phyloP scores from a whole-genome alignment of 2,888 invertebrate species.

The Limnephilus rhombicus region DNA sequence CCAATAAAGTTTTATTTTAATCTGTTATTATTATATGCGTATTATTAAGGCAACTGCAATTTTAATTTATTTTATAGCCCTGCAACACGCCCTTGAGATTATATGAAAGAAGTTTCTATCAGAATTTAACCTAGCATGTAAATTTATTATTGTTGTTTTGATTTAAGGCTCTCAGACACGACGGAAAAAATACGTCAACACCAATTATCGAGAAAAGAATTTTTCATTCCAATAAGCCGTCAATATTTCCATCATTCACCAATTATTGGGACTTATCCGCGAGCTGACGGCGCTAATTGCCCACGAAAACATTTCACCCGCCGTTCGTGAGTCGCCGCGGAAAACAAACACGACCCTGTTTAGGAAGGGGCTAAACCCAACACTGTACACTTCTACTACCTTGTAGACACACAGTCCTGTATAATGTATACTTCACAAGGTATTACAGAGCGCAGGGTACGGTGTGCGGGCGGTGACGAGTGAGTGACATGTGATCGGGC shows the following conservation, averaged over 20 bases:
- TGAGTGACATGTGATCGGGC: conserved; percentile 45
- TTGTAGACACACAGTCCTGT: neutral
- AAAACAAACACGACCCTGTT: conserved; percentile 23
- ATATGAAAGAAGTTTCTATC: no score
- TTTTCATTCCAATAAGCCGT: neutral
- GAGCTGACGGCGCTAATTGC: conserved; percentile 43
- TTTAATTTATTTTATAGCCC: neutral
- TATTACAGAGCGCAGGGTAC: neutral
- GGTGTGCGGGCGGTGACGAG: conserved; percentile 8
- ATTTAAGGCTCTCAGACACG: neutral
- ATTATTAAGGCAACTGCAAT: neutral
- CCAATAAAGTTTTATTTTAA: no score
- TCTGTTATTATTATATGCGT: neutral
- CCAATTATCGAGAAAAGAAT: neutral
- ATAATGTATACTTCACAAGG: neutral
- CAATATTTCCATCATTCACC: conserved; percentile 21
- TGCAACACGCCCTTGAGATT: neutral
- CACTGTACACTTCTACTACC: neutral
- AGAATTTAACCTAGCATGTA: neutral
- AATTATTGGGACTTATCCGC: conserved; percentile 37
- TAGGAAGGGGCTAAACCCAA: neutral
- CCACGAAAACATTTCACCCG: conserved; percentile 47
- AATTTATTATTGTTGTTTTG: neutral
- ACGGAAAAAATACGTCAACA: neutral
- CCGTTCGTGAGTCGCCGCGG: conserved; percentile 33